Evolutionary conservation across 2,888 invertebrate genomes (phyloP), one percentile per base, ranked within the genome.

Genomic region (Fragum sueziense): DNA sequence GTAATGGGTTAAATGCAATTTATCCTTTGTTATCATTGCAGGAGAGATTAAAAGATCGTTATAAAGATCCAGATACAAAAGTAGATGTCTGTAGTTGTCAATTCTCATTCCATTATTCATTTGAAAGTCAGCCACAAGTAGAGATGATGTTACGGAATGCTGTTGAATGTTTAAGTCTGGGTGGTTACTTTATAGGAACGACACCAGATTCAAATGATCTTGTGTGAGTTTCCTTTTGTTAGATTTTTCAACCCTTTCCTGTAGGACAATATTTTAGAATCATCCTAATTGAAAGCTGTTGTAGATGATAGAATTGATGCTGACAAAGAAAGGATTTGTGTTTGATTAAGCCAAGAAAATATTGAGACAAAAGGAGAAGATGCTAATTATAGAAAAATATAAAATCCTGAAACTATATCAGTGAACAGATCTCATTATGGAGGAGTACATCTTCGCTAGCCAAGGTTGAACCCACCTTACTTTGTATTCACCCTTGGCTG

Each of bases 111-210:
- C 99, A 99, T 94, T 99, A 99, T 92, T 90, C 90, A 52, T 93
- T 93, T 86, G 93, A 93, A 85, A 92, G 91, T 76, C 84, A 87
- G 31, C 77, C 86, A 6, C 98, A 99, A 94, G 98, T 98, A 0
- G 96, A 97, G 91, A 96, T 96, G 91, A 98, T 99, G 97, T 94
- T 99, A 9, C 95, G 95, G 79, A 99, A 99, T 94, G 97, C 97
- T 11, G 96, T 97, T 9, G 98, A 98, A 92, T 96, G 96, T 92
- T 94, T 99, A 27, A 95, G 95, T 87, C 95, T 96, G 0, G 99
- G 97, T 76, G 99, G 99, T 1, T 98, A 95, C 92, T 99, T 99
- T 91, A 97, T 99, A 92, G 99, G 99, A 22, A 99, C 99, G 14
- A 97, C 98, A 80, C 98, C 99, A 11, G 96, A 99, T 95, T 97